Conservation (phyloP, 2,113 vertebrate species). For the Chaetops frenatus region DNA sequence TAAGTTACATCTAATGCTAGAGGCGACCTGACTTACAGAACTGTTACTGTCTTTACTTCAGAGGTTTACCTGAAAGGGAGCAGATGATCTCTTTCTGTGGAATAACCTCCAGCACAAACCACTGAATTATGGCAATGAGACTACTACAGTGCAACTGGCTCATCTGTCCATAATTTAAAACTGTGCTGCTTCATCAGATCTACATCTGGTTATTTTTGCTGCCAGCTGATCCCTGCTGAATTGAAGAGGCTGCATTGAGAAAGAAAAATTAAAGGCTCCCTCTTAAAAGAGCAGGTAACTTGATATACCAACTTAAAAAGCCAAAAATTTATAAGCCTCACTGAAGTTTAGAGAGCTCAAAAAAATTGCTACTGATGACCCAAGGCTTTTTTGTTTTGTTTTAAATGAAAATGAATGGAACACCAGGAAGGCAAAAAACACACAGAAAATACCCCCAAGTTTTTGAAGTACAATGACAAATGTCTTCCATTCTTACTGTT, state of each 20-base stretch:
- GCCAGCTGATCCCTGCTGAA: neutral
- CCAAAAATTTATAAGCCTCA: neutral
- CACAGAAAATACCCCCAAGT: accelerated
- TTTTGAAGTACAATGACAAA: neutral
- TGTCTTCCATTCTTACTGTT: neutral
- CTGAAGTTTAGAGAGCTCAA: neutral
- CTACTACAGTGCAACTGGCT: neutral
- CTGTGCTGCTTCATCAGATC: neutral
- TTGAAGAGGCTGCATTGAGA: neutral
- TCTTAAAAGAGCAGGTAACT: neutral
- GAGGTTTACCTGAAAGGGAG: neutral
- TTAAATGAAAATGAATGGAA: neutral
- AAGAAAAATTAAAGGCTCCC: neutral
- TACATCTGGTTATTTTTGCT: neutral
- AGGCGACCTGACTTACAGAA: neutral
- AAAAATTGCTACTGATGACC: neutral
- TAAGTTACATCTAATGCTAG: neutral
- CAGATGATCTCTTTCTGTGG: neutral
- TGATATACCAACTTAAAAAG: neutral
- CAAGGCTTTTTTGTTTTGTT: neutral
- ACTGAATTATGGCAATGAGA: neutral
- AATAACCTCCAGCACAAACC: neutral
- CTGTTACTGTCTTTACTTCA: neutral
- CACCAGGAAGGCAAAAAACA: neutral
- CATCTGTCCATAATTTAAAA: neutral